phyloP scores from a whole-genome alignment of 2,113 vertebrate species.

The Ptyas mucosa region DNA sequence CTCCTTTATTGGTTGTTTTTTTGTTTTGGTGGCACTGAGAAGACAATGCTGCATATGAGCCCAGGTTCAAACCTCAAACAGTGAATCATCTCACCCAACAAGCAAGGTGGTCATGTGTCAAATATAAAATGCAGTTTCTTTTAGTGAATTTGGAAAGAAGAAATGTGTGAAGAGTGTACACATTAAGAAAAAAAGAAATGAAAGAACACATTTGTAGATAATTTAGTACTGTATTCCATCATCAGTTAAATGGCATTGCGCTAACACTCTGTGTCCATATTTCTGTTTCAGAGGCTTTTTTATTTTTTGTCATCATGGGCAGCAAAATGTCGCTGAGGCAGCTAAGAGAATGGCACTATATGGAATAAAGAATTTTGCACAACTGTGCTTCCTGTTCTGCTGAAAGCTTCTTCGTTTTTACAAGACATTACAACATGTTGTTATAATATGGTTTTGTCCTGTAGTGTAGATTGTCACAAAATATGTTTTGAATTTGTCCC shows the following conservation, averaged over 20 bases:
- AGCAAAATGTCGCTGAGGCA: background rate
- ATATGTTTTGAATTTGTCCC: slow-evolving; percentile 31
- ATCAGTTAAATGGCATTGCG: background rate
- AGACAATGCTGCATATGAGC: background rate
- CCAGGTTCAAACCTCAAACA: background rate
- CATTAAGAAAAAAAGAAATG: background rate
- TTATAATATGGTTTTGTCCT: slow-evolving; percentile 5
- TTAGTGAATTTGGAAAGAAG: background rate
- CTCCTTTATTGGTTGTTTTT: background rate
- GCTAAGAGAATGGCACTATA: background rate
- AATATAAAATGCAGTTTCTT: background rate
- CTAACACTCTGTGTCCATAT: background rate
- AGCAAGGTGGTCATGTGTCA: background rate
- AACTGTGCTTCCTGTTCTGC: background rate
- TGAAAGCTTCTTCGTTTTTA: background rate
- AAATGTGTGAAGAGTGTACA: background rate
- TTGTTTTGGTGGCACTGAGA: background rate
- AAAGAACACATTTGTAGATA: background rate
- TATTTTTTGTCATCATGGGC: background rate
- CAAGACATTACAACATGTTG: slow-evolving; percentile 5
- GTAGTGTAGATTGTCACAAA: slow-evolving; percentile 17
- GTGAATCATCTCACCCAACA: background rate
- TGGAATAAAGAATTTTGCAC: background rate
- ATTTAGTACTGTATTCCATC: background rate
- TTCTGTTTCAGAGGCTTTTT: background rate